Base-by-base conservation (phyloP, 2,113 vertebrate species). In the Eurypyga helias region DNA sequence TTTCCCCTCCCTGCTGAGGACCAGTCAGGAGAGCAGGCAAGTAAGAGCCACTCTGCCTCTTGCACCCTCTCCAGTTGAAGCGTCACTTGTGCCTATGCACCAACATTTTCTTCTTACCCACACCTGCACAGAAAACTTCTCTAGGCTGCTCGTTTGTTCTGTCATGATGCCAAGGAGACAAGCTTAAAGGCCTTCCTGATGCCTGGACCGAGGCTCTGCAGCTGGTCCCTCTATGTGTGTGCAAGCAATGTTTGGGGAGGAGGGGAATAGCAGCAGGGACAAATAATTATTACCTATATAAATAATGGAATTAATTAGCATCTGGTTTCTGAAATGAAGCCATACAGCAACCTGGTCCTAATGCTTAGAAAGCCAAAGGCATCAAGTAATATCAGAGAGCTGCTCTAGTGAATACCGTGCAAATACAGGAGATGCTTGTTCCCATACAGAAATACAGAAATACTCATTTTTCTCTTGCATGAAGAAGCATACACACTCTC, bases 281-380 rank as follows among this genome's bases (percentile, higher is more conserved):
- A 96, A 91, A 92, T 90, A 84, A 87, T 82, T 89, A 76, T 89
- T 84, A 92, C n/a, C 54, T 89, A 25, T 82, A 79, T 75, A 90
- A 95, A 83, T 87, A 90, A 87, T 87, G 54, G 67, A 89, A 93
- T 93, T 93, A 83, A 95, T 93, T 91, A 91, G 49, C 77, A 76
- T 71, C 72, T 87, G 43, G 10, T 76, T 83, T 65, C 48, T 89
- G 72, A 95, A 95, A 80, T 0, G 2, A 87, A 91, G 72, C 57
- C 52, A 71, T 76, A 17, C 46, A 80, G 57, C 46, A 91, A 75
- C 61, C 26, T 71, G n/a, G 57, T 65, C 36, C 36, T 67, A 31
- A 67, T 48, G 23, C 58, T 80, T 71, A 90, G 48, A 72, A 83
- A 89, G 28, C 82, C 57, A 93, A 86, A 80, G 43, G 20, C 52